A percentile compares a stretch with the other conserved stretches of the same genome.
Evolutionary conservation across 2,888 invertebrate species (phyloP).

Genomic region (Gari tellinella): DNA sequence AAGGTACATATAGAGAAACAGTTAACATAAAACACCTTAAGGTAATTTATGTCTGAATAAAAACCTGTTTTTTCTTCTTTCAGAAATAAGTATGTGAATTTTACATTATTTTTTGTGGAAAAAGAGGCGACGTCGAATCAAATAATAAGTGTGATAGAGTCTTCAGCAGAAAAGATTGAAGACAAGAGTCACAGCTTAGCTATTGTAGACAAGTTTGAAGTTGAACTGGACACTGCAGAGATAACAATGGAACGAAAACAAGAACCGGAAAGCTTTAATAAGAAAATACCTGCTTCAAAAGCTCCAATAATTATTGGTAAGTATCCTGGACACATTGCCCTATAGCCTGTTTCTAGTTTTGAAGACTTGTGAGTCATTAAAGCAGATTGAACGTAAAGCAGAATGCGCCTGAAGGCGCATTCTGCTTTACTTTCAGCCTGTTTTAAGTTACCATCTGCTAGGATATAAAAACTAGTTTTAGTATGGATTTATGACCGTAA

Average conservation of each 20-base stretch:
- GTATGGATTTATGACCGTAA: too few relatives aligned
- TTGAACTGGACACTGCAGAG: slow-evolving; percentile 63
- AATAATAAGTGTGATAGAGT: slow-evolving; percentile 70
- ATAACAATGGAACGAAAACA: slow-evolving; percentile 65
- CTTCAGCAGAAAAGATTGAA: slow-evolving; percentile 57
- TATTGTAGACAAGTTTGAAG: slow-evolving; percentile 65
- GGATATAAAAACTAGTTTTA: too few relatives aligned
- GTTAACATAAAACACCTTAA: not conserved
- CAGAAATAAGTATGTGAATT: slow-evolving; percentile 69
- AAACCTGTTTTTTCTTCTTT: not conserved
- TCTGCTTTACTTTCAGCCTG: too few relatives aligned
- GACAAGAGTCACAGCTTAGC: slow-evolving; percentile 42
- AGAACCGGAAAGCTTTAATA: slow-evolving; percentile 67
- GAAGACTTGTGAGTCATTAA: too few relatives aligned
- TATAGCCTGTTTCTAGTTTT: too few relatives aligned
- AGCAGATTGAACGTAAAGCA: too few relatives aligned
- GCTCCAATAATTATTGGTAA: slow-evolving; percentile 1
- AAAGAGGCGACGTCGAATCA: slow-evolving; percentile 61
- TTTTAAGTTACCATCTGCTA: too few relatives aligned
- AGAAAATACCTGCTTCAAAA: slow-evolving; percentile 38
- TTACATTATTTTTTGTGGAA: slow-evolving; percentile 72
- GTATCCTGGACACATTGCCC: too few relatives aligned
- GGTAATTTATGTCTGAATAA: not conserved
- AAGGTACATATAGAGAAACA: not conserved
- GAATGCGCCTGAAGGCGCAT: too few relatives aligned